These are phyloP conservation scores for Strigamia crassipes DNA, from an alignment of 2,888 invertebrate species.

Conservation along the genomic window DNA sequence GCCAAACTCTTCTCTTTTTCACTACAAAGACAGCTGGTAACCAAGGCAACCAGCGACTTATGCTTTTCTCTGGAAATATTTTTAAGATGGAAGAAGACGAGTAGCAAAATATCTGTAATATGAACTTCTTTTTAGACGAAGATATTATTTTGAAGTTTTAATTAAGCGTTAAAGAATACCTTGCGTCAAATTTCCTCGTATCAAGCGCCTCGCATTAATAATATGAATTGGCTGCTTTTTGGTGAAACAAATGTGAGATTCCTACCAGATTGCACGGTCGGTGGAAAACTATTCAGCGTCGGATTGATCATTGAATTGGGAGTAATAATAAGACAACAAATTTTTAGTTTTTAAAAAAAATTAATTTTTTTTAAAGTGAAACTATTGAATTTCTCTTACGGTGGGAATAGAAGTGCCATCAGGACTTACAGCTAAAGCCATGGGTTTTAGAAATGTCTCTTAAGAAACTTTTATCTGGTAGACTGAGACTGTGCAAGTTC, in stretches of 20 bases:
- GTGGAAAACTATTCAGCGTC: no score
- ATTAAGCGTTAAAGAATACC: neutral
- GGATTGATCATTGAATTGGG: neutral
- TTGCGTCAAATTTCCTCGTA: neutral
- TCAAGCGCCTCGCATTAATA: no score
- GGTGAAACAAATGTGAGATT: no score
- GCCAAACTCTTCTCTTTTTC: conserved; percentile 23
- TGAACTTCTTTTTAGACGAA: neutral
- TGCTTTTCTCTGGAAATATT: conserved; percentile 2
- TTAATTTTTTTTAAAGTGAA: neutral
- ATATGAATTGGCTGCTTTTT: no score
- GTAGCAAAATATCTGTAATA: neutral
- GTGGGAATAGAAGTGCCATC: conserved; percentile 3
- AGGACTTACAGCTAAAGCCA: conserved; percentile 4
- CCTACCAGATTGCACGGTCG: no score
- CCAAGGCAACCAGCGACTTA: conserved; percentile 29
- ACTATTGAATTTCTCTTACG: neutral
- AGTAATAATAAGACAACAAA: neutral
- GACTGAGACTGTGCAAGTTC: neutral
- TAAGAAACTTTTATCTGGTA: neutral
- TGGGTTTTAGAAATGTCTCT: neutral
- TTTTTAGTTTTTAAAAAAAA: neutral
- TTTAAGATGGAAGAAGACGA: neutral
- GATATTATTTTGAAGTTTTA: neutral
- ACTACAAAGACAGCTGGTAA: conserved; percentile 43